A percentile compares a stretch with the other conserved stretches of the same genome.
Evolutionary conservation across 2,113 vertebrate species (phyloP).

Genomic region (Collichthys lucidus): DNA sequence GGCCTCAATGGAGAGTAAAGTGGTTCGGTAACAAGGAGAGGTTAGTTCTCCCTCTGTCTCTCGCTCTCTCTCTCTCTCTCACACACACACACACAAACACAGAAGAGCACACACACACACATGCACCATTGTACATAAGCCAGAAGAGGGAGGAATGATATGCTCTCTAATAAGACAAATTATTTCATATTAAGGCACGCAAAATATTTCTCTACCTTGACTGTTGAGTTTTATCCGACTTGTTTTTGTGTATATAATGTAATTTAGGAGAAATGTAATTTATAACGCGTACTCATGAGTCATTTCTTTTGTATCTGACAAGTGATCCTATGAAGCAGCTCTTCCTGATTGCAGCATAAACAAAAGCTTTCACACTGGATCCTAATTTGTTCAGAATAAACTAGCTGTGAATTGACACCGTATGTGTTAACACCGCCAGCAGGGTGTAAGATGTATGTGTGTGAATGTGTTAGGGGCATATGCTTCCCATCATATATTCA

Average conservation of each 20-base stretch:
- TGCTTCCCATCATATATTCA: constrained; percentile 74
- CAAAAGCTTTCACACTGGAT: constrained; percentile 47
- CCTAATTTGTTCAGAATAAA: constrained; percentile 60
- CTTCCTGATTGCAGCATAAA: constrained; percentile 21
- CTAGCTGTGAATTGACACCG: constrained; percentile 63
- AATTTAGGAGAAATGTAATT: not conserved
- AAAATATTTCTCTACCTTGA: not conserved
- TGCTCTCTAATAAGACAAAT: constrained; percentile 50
- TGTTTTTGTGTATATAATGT: not conserved
- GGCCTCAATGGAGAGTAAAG: constrained; percentile 88
- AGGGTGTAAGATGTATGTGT: constrained; percentile 45
- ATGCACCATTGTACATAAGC: constrained; percentile 56
- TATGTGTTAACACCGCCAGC: constrained; percentile 61
- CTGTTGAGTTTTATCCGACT: not conserved
- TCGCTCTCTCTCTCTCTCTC: constrained; percentile 57
- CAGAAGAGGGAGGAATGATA: constrained; percentile 57
- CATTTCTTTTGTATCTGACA: not conserved
- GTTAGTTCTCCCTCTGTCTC: constrained; percentile 81
- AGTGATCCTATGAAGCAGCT: not conserved
- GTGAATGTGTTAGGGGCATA: constrained; percentile 64
- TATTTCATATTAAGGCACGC: constrained; percentile 25
- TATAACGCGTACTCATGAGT: not conserved
- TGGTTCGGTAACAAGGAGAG: constrained; percentile 88
- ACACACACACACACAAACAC: constrained; percentile 54
- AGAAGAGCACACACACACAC: constrained; percentile 52